phyloP scores from a whole-genome alignment of 2,113 vertebrate genomes.

The Xiphophorus hellerii region DNA sequence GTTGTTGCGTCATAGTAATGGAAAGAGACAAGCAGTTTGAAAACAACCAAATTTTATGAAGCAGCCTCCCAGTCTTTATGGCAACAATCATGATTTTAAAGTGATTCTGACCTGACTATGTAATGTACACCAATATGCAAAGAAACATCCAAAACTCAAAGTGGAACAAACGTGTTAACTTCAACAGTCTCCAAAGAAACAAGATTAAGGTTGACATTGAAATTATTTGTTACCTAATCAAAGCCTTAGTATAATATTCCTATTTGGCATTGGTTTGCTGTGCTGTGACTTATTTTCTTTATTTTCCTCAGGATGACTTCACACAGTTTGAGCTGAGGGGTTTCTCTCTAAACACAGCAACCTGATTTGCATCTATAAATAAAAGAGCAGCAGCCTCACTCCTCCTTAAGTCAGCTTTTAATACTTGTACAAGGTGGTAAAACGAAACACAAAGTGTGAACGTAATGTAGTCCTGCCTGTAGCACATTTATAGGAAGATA shows the following conservation, averaged over 20 bases:
- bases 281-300: conserved; percentile 11
- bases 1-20: not conserved
- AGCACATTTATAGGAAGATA: conserved; percentile 1
- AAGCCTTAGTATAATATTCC: conserved; percentile 3
- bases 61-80: not conserved
- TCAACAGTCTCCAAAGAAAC: conserved; percentile 1
- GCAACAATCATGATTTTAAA: not conserved
- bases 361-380: conserved; percentile 26
- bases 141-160: not conserved
- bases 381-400: conserved; percentile 19
- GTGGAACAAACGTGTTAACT: not conserved
- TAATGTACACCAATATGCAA: not conserved
- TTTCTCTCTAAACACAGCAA: conserved; percentile 47
- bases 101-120: not conserved
- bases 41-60: not conserved
- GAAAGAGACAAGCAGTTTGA: not conserved
- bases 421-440: conserved; percentile 1
- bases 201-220: not conserved
- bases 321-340: conserved; percentile 35
- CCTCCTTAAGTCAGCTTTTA: conserved; percentile 9
- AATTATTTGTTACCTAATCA: not conserved
- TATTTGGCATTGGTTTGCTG: not conserved
- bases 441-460: conserved; percentile 2
- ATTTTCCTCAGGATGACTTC: conserved; percentile 37
- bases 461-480: not conserved